phyloP scores from a whole-genome alignment of 2,888 invertebrate genomes.

The Pharmacophagus antenor region DNA sequence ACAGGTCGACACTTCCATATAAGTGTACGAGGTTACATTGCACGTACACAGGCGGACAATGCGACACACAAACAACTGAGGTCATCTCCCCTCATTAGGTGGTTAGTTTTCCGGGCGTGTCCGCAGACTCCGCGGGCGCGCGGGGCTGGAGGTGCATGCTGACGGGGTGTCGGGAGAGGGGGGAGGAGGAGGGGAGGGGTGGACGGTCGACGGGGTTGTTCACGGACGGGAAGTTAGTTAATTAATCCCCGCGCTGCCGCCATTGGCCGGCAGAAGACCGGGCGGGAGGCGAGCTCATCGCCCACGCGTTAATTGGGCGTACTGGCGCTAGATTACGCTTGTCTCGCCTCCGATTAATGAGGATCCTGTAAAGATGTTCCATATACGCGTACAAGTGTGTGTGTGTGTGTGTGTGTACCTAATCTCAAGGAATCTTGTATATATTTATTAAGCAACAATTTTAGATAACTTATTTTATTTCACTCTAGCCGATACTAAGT shows the following conservation, averaged over 20 bases:
- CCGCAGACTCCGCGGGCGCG: constrained; percentile 72
- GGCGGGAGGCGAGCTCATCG: constrained; percentile 71
- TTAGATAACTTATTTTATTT: neutral
- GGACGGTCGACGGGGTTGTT: constrained; percentile 35
- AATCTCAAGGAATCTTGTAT: neutral
- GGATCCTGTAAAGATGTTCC: constrained; percentile 48
- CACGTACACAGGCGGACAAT: constrained; percentile 47
- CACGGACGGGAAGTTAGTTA: constrained; percentile 75
- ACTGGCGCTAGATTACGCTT: constrained; percentile 62
- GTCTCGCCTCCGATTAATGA: constrained; percentile 66
- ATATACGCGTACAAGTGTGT: too few species aligned
- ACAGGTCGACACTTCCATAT: constrained; percentile 65
- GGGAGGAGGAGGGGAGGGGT: constrained; percentile 46
- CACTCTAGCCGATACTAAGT: too few species aligned
- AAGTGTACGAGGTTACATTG: constrained; percentile 63
- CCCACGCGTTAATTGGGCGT: constrained; percentile 80
- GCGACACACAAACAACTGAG: constrained; percentile 76
- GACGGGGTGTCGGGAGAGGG: constrained; percentile 44
- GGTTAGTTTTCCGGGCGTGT: constrained; percentile 81
- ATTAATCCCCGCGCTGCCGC: constrained; percentile 79
- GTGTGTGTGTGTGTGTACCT: neutral
- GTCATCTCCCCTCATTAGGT: constrained; percentile 82
- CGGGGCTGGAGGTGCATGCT: constrained; percentile 54
- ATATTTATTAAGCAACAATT: neutral
- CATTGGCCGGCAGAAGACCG: constrained; percentile 70